Percentiles rank a stretch among this genome's conserved stretches.
Evolutionary conservation across 2,888 invertebrate genomes (phyloP).

Genomic region (Fabriciana adippe): DNA sequence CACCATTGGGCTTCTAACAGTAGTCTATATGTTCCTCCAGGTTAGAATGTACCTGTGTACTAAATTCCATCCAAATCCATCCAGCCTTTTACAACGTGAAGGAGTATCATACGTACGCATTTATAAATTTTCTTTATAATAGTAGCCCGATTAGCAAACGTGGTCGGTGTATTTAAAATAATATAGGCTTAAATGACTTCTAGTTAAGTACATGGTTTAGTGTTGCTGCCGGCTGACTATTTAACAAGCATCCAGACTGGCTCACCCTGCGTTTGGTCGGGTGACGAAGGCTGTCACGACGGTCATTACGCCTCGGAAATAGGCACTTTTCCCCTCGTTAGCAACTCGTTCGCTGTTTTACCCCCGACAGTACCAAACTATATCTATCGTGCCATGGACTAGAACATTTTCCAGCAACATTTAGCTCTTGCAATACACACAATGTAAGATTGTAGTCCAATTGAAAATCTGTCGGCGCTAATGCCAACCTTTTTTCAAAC

Average conservation of each 20-base stretch:
- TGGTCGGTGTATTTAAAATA: background rate
- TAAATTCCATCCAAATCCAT: too few relatives aligned
- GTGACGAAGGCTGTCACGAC: slow-evolving; percentile 62
- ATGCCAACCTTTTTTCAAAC: slow-evolving; percentile 56
- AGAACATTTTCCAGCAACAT: slow-evolving; percentile 15
- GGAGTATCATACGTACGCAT: background rate
- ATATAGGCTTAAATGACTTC: background rate
- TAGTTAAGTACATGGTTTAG: slow-evolving; percentile 18
- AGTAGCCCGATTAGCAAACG: background rate
- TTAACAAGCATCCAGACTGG: slow-evolving; percentile 26
- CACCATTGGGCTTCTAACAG: too few relatives aligned
- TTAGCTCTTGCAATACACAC: slow-evolving; percentile 24
- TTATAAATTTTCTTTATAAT: background rate
- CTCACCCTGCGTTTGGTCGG: slow-evolving; percentile 38
- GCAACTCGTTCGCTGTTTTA: slow-evolving; percentile 66
- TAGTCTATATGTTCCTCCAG: too few relatives aligned
- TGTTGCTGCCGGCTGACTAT: slow-evolving; percentile 5
- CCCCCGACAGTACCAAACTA: slow-evolving; percentile 50
- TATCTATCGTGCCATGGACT: slow-evolving; percentile 29
- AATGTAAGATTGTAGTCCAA: slow-evolving; percentile 40
- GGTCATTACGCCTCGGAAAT: slow-evolving; percentile 80
- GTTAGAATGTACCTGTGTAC: too few relatives aligned
- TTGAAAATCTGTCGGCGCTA: slow-evolving; percentile 50
- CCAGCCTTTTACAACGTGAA: too few relatives aligned
- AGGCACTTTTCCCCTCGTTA: slow-evolving; percentile 82